Percentiles rank a stretch among this genome's conserved stretches.
These are phyloP conservation scores for Toxonevra muliebris DNA, from an alignment of 2,888 invertebrate species.

Conservation along the genomic window DNA sequence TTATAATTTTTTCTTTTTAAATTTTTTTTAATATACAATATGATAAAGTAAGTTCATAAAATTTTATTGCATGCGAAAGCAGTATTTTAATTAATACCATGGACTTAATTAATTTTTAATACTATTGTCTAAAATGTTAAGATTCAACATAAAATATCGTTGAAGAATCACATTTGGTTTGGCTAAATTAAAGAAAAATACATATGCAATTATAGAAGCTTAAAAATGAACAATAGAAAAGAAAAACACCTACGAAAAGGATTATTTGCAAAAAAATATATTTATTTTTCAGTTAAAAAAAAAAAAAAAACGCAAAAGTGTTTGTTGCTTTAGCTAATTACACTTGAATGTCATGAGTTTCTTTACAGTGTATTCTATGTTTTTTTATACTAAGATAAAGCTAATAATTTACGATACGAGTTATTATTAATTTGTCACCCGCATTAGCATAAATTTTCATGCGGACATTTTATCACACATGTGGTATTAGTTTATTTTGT, in stretches of 20 bases:
- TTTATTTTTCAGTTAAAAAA: slow-evolving; percentile 18
- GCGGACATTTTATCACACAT: slow-evolving; percentile 26
- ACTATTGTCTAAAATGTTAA: slow-evolving; percentile 24
- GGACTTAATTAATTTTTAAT: slow-evolving; percentile 30
- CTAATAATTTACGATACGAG: slow-evolving; percentile 56
- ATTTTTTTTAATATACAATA: slow-evolving; percentile 10
- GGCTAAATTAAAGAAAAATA: background rate
- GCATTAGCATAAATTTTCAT: slow-evolving; percentile 36
- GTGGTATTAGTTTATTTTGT: slow-evolving; percentile 16
- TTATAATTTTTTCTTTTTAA: background rate
- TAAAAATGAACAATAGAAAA: slow-evolving; percentile 15
- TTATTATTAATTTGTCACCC: slow-evolving; percentile 58
- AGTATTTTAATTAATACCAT: slow-evolving; percentile 23
- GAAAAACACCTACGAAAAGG: slow-evolving; percentile 31
- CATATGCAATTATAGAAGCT: background rate
- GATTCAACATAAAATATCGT: slow-evolving; percentile 31
- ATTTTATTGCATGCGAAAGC: slow-evolving; percentile 28
- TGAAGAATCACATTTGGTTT: slow-evolving; percentile 27
- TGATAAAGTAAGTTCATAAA: slow-evolving; percentile 23
- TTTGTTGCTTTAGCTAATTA: slow-evolving; percentile 20
- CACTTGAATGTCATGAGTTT: slow-evolving; percentile 12
- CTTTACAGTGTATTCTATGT: slow-evolving; percentile 15
- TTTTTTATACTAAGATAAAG: background rate
- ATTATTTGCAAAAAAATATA: slow-evolving; percentile 30
- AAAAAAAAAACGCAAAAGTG: slow-evolving; percentile 5